Conservation (phyloP, 2,797 vertebrate species). For the Pseudocheirus occidentalis region DNA sequence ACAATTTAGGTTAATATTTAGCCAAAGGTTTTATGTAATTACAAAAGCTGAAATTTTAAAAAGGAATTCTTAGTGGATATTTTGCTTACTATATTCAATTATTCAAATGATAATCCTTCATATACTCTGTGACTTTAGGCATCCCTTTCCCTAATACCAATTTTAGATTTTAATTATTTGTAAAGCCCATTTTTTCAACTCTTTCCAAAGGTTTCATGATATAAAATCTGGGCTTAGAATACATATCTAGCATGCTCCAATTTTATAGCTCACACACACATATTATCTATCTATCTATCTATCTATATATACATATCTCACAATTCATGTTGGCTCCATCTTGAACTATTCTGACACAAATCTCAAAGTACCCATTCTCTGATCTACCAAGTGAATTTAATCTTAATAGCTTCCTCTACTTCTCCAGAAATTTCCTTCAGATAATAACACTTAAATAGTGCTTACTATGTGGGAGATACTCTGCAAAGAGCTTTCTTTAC, state of each 20-base stretch:
- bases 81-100: conserved; percentile 4
- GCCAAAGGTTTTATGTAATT: conserved; percentile 26
- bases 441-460: neutral
- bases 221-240: neutral
- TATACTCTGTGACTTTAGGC: neutral
- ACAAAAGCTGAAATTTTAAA: conserved; percentile 25
- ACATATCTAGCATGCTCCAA: neutral
- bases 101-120: conserved; percentile 24
- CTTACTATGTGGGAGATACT: neutral
- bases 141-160: neutral
- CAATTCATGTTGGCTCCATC: neutral
- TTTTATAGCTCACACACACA: too few species aligned
- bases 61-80: neutral
- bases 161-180: conserved; percentile 27
- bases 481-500: neutral
- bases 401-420: neutral
- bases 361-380: too few species aligned
- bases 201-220: conserved; percentile 8
- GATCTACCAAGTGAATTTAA: neutral
- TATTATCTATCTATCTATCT: too few species aligned
- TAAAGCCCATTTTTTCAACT: neutral
- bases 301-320: too few species aligned
- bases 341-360: too few species aligned
- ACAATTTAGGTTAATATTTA: neutral
- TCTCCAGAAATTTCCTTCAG: neutral